Conservation (phyloP, 2,797 vertebrate genomes). For the Chlorospingus semifuscus region DNA sequence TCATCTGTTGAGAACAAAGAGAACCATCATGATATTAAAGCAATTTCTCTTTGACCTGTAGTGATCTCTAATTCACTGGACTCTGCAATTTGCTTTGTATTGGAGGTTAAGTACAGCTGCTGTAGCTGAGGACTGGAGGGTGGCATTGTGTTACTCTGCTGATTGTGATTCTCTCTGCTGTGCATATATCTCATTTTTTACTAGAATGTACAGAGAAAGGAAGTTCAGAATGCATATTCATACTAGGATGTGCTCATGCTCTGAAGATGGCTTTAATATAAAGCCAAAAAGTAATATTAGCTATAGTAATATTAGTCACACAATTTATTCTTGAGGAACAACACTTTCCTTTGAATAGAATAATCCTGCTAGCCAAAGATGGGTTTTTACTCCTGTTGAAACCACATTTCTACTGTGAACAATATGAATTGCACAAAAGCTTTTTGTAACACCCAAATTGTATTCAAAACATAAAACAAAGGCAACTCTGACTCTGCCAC, state of each 20-base stretch:
- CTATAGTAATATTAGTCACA: neutral
- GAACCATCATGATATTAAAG: conserved; percentile 24
- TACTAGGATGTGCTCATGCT: neutral
- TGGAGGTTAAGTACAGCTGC: neutral
- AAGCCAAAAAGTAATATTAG: neutral
- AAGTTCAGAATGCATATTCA: neutral
- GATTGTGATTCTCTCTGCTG: neutral
- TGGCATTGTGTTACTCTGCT: neutral
- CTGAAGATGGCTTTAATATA: neutral
- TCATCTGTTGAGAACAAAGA: conserved; percentile 29
- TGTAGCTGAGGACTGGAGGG: neutral
- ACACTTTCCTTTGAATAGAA: neutral
- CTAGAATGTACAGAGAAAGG: neutral
- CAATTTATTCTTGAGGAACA: neutral
- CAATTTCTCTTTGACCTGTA: conserved; percentile 34
- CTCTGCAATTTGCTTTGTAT: conserved; percentile 22
- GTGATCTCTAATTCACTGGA: conserved; percentile 32
- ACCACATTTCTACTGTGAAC: neutral
- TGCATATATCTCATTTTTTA: neutral
- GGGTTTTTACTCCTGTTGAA: neutral
- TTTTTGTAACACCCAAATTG: neutral
- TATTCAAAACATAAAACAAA: neutral
- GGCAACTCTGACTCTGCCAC: neutral
- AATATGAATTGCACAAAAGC: neutral
- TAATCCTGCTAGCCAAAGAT: neutral